Conservation (phyloP, 2,797 vertebrate genomes). For the Leucoraja ocellata region DNA sequence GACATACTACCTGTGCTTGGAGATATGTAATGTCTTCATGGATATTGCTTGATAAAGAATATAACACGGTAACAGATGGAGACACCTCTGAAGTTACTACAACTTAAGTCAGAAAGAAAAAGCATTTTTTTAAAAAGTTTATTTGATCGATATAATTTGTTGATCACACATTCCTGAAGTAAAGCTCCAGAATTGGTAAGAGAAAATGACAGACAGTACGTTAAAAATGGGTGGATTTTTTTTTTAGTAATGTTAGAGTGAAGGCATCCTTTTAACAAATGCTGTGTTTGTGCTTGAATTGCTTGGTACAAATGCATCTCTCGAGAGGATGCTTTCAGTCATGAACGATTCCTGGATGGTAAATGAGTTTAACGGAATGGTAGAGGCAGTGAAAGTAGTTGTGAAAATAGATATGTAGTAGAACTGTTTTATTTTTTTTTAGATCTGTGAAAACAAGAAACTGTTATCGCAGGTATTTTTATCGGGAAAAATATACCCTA, state of each 20-base stretch:
- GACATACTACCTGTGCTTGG: not conserved
- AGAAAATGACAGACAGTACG: not conserved
- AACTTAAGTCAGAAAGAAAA: not conserved
- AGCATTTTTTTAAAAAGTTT: not conserved
- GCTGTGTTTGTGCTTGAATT: not conserved
- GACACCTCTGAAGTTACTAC: not conserved
- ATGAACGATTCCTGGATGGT: not conserved
- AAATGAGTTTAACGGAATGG: not conserved
- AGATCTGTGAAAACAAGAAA: not conserved
- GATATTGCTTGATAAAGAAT: conserved; percentile 3
- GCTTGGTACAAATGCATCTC: not conserved
- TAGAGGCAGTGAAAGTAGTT: not conserved
- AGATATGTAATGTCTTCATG: conserved; percentile 1
- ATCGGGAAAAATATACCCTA: not conserved
- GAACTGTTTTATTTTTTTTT: not conserved
- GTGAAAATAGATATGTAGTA: not conserved
- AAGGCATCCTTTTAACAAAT: not conserved
- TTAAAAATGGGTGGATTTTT: not conserved
- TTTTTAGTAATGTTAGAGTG: not conserved
- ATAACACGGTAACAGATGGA: not conserved
- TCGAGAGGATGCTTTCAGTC: conserved; percentile 5
- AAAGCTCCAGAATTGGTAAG: not conserved
- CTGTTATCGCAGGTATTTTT: not conserved
- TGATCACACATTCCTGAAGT: not conserved
- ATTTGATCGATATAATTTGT: not conserved